Percentiles rank a stretch among this genome's conserved stretches.
Evolutionary conservation across 1,140 invertebrate species (phyloP).

Genomic region (Zaprionus gabonicus): DNA sequence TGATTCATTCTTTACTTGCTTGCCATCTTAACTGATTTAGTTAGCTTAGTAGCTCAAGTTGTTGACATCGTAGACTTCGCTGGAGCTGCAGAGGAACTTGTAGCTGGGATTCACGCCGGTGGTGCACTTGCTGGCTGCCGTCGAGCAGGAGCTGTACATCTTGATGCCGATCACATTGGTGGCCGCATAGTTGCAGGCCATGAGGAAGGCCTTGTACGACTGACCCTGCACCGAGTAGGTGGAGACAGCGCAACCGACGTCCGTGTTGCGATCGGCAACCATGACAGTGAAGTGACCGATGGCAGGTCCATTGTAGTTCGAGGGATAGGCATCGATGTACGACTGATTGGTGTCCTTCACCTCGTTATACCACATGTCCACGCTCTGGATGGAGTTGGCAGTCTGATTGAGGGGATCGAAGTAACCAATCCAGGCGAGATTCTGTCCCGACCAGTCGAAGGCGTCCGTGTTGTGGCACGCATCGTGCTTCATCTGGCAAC

Average conservation of each 20-base stretch:
- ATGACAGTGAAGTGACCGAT: constrained; percentile 79
- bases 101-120: constrained; percentile 66
- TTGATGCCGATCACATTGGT: constrained; percentile 66
- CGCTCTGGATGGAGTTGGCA: constrained; percentile 20
- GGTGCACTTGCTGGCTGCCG: constrained; percentile 59
- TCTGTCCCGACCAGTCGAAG: constrained; percentile 74
- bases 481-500: constrained; percentile 71
- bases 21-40: background rate
- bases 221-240: constrained; percentile 47
- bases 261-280: constrained; percentile 68
- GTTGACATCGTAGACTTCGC: constrained; percentile 72
- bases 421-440: constrained; percentile 70
- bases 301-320: constrained; percentile 49
- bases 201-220: constrained; percentile 56
- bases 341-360: constrained; percentile 42
- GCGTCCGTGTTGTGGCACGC: constrained; percentile 68
- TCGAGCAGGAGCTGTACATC: constrained; percentile 62
- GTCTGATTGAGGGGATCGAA: constrained; percentile 43
- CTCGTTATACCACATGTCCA: constrained; percentile 69
- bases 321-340: constrained; percentile 63
- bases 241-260: constrained; percentile 69
- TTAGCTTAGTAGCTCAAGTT: constrained; percentile 52
- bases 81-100: constrained; percentile 60
- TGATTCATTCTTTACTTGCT: background rate
- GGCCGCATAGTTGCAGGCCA: constrained; percentile 75